phyloP scores from a whole-genome alignment of 2,113 vertebrate species.

The Telmatochromis brachygnathus region DNA sequence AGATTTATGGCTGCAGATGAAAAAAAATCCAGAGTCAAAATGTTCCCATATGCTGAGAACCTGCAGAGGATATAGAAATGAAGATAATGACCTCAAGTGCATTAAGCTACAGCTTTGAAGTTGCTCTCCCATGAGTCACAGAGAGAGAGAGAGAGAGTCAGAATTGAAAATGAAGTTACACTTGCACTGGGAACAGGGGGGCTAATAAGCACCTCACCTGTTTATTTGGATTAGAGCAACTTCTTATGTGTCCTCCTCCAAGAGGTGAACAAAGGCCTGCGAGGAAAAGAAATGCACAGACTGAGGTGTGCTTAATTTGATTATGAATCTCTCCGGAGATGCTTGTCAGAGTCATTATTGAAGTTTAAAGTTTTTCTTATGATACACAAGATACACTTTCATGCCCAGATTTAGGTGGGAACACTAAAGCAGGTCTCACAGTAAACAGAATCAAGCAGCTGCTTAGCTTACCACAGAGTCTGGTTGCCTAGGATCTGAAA shows the following conservation, averaged over 20 bases:
- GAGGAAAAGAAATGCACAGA: constrained; percentile 1
- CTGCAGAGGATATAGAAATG: constrained; percentile 65
- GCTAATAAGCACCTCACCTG: constrained; percentile 56
- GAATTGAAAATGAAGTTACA: constrained; percentile 59
- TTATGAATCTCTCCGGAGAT: background rate
- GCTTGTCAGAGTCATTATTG: background rate
- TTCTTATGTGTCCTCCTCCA: constrained; percentile 34
- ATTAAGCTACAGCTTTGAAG: constrained; percentile 54
- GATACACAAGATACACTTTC: background rate
- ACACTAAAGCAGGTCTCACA: background rate
- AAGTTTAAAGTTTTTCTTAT: background rate
- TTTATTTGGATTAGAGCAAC: constrained; percentile 51
- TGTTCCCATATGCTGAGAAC: constrained; percentile 73
- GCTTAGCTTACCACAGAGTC: background rate
- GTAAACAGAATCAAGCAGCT: background rate
- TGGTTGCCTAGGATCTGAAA: background rate
- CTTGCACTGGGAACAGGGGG: constrained; percentile 42
- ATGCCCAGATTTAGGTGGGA: background rate
- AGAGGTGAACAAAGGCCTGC: constrained; percentile 18
- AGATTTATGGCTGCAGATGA: constrained; percentile 66
- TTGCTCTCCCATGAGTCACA: constrained; percentile 43
- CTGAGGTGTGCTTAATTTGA: background rate
- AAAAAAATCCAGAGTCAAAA: constrained; percentile 59
- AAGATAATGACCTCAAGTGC: constrained; percentile 69
- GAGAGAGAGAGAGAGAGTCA: constrained; percentile 14